Percentiles rank a stretch among this genome's conserved stretches.
Conservation (phyloP, 2,113 vertebrate genomes). For the Seriola rivoliana region DNA sequence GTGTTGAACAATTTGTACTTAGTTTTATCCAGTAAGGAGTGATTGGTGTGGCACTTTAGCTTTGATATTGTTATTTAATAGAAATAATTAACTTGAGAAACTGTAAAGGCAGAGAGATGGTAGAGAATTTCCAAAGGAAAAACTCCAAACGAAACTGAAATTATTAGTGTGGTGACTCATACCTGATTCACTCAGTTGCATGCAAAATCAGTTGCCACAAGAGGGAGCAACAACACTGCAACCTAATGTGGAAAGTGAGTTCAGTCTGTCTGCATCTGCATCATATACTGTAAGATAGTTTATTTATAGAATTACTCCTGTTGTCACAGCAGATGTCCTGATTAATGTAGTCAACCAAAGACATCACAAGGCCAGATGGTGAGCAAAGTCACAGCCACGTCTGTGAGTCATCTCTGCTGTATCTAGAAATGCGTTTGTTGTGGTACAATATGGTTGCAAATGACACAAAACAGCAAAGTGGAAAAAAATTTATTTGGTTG, state of each 20-base stretch:
- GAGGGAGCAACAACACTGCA: slow-evolving; percentile 52
- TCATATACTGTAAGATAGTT: background rate
- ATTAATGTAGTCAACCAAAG: slow-evolving; percentile 12
- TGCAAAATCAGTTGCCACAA: slow-evolving; percentile 36
- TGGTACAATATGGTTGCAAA: background rate
- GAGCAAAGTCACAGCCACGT: background rate
- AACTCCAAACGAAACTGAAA: no score
- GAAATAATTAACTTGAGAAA: background rate
- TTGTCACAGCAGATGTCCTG: slow-evolving; percentile 38
- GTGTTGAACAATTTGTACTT: background rate
- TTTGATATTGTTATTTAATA: background rate
- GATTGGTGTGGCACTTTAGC: background rate
- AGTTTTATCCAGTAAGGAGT: background rate
- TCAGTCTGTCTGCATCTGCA: background rate
- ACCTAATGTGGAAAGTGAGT: background rate
- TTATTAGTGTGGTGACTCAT: background rate
- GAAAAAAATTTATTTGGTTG: background rate
- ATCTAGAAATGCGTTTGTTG: slow-evolving; percentile 6
- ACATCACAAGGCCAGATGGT: slow-evolving; percentile 22
- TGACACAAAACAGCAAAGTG: background rate
- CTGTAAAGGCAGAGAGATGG: background rate
- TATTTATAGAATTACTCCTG: slow-evolving; percentile 31
- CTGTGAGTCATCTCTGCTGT: background rate
- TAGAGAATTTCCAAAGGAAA: background rate
- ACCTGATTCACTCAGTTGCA: background rate